These are phyloP conservation scores for Acanthurus lineatus DNA, from an alignment of 2,797 vertebrate genomes.

Conservation along the genomic window DNA sequence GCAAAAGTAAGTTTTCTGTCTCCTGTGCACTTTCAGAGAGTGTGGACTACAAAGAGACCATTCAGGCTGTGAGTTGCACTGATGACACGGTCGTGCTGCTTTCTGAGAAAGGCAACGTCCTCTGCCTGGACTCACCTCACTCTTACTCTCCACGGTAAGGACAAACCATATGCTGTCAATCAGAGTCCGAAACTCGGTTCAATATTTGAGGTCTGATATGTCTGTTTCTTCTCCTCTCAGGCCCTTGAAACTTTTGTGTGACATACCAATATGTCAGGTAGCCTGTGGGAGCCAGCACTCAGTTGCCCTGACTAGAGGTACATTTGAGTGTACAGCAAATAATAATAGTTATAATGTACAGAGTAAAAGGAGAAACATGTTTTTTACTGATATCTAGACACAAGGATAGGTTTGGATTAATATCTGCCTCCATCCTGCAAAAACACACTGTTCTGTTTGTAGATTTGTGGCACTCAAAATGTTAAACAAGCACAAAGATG, in stretches of 20 bases:
- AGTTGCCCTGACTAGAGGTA: constrained; percentile 91
- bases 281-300: constrained; percentile 92
- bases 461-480: too few relatives aligned
- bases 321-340: not conserved
- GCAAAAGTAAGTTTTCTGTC: not conserved
- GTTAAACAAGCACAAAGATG: too few relatives aligned
- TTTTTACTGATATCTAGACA: not conserved
- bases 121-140: constrained; percentile 22
- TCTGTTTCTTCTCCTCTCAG: constrained; percentile 43
- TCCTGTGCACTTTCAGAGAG: constrained; percentile 47
- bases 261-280: constrained; percentile 87
- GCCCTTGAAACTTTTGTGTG: constrained; percentile 77
- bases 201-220: not conserved
- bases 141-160: constrained; percentile 33
- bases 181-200: not conserved
- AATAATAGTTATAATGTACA: too few relatives aligned
- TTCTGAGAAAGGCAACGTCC: constrained; percentile 43
- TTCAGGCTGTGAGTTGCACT: constrained; percentile 73
- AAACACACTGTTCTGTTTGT: too few relatives aligned
- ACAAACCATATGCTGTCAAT: too few relatives aligned
- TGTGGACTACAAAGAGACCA: constrained; percentile 37
- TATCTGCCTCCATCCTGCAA: not conserved
- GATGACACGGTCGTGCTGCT: constrained; percentile 69
- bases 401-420: not conserved
- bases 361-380: not conserved